Conservation (phyloP, 2,888 invertebrate genomes). For the Acanthacorydalis orientalis region DNA sequence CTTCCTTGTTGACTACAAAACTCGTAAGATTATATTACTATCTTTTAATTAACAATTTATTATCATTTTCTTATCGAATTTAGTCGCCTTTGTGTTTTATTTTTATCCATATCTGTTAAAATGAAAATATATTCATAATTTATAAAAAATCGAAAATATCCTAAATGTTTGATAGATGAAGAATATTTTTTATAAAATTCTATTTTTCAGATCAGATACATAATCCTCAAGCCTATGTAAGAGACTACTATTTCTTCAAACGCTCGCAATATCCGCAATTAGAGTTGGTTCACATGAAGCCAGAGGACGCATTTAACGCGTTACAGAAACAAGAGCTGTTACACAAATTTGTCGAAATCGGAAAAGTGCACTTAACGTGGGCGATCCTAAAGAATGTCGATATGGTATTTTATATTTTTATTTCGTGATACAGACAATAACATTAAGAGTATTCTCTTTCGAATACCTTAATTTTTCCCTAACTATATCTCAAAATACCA, state of each 20-base stretch:
- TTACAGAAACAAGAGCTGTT: slow-evolving; percentile 80
- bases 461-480: no score
- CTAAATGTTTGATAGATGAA: neutral
- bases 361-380: slow-evolving; percentile 85
- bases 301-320: slow-evolving; percentile 77
- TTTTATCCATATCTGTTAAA: no score
- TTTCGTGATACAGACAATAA: neutral
- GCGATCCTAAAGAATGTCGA: slow-evolving; percentile 84
- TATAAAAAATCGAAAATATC: no score
- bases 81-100: no score
- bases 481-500: no score
- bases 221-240: slow-evolving; percentile 85
- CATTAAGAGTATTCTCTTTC: neutral
- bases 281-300: slow-evolving; percentile 82
- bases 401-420: slow-evolving; percentile 38
- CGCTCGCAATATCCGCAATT: slow-evolving; percentile 96
- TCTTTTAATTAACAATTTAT: neutral
- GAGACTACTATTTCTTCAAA: slow-evolving; percentile 72
- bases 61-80: no score
- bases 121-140: no score
- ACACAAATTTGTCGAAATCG: slow-evolving; percentile 92
- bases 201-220: slow-evolving; percentile 74
- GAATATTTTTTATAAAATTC: neutral
- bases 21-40: slow-evolving; percentile 49
- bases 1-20: slow-evolving; percentile 95